Evolutionary conservation across 2,113 vertebrate species (phyloP).

Genomic region (Craseonycteris thonglongyai): DNA sequence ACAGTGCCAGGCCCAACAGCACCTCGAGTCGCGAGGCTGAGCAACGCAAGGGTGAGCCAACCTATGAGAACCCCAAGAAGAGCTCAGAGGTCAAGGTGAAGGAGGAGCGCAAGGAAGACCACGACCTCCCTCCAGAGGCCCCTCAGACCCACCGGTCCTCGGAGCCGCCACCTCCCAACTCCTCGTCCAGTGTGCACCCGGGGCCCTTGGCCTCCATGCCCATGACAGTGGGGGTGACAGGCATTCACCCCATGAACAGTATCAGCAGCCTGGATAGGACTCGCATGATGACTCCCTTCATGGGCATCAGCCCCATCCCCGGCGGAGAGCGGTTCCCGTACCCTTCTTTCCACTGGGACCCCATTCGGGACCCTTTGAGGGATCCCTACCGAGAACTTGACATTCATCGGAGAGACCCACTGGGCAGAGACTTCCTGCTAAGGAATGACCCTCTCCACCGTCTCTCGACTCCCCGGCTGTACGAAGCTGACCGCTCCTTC

Average conservation of each 20-base stretch:
- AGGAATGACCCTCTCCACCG: constrained; percentile 93
- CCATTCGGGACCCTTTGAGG: constrained; percentile 88
- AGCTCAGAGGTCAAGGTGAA: constrained; percentile 92
- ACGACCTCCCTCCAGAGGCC: constrained; percentile 85
- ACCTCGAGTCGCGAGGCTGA: constrained; percentile 88
- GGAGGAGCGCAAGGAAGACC: constrained; percentile 95
- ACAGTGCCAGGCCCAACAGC: constrained; percentile 82
- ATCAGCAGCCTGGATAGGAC: constrained; percentile 93
- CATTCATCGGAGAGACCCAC: constrained; percentile 86
- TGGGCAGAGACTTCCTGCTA: constrained; percentile 89
- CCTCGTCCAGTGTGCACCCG: constrained; percentile 83
- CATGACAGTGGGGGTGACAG: constrained; percentile 89
- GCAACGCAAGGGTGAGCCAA: constrained; percentile 84
- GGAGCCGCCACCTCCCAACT: constrained; percentile 81
- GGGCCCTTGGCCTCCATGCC: constrained; percentile 87
- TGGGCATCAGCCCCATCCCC: constrained; percentile 95
- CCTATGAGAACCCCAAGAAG: constrained; percentile 91
- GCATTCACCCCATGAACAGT: constrained; percentile 93
- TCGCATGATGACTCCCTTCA: constrained; percentile 96
- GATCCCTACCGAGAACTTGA: constrained; percentile 95
- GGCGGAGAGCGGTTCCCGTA: constrained; percentile 96
- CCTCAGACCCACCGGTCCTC: constrained; percentile 79
- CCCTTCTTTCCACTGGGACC: constrained; percentile 97
- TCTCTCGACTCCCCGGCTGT: constrained; percentile 86
- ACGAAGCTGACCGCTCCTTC: constrained; percentile 92